Conservation (phyloP, 2,113 vertebrate species). For the Acrocephalus arundinaceus region DNA sequence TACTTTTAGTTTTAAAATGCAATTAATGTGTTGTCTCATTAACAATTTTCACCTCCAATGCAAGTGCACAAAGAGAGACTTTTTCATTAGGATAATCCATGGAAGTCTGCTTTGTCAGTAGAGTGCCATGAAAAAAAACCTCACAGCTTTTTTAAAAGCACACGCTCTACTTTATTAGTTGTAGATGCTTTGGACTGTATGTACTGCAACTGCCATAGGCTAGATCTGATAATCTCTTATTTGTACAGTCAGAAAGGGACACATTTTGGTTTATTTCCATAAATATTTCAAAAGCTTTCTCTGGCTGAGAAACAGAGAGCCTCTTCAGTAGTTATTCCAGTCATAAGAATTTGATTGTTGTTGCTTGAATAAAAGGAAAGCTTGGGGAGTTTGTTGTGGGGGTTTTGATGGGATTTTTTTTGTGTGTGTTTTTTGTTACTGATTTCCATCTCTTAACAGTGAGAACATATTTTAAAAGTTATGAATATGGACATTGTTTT, state of each 20-base stretch:
- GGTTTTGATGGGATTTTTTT: not conserved
- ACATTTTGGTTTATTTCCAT: slow-evolving; percentile 31
- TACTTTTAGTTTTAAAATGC: not conserved
- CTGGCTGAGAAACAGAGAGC: slow-evolving; percentile 43
- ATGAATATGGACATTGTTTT: slow-evolving; percentile 74
- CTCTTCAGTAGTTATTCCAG: slow-evolving; percentile 19
- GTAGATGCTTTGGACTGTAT: not conserved
- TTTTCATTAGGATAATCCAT: not conserved
- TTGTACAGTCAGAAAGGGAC: slow-evolving; percentile 11
- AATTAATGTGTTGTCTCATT: not conserved
- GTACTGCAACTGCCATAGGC: not conserved
- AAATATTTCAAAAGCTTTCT: slow-evolving; percentile 51
- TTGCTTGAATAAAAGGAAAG: slow-evolving; percentile 51
- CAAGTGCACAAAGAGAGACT: not conserved
- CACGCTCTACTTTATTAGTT: not conserved
- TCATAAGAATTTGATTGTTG: slow-evolving; percentile 40
- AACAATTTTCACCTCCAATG: not conserved
- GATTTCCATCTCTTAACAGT: slow-evolving; percentile 65
- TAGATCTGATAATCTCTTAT: slow-evolving; percentile 23
- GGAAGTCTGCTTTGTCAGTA: not conserved
- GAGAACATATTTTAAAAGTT: slow-evolving; percentile 58
- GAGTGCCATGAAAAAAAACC: not conserved
- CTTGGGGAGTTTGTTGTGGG: not conserved
- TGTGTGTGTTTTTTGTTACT: not conserved
- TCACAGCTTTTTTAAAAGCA: not conserved